Evolutionary conservation across 2,888 invertebrate genomes (phyloP), one percentile per base, ranked within the genome.

Genomic region (Eudasyphora cyanicolor): DNA sequence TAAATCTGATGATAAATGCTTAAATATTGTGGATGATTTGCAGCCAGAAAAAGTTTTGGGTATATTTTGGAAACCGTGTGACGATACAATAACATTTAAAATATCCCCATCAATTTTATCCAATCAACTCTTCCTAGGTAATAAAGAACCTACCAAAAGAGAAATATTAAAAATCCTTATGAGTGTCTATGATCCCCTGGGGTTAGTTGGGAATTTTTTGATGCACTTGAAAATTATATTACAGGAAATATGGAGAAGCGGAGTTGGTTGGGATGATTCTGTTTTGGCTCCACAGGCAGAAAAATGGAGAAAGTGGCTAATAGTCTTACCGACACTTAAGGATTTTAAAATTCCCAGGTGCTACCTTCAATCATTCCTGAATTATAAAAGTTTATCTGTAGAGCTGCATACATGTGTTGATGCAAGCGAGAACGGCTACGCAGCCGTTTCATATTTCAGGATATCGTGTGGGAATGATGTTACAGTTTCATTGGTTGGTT

Each of bases 131-230:
- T 71, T 71, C 51, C 27, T 54, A 51, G 67, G 24, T 21, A 38
- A 71, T 35, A 73, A 38, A 62, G 21, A 35, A 73, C 71, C 70
- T 4, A 79, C 82, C 17, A 82, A 78, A 62, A 73, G 78, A 42
- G 70, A 82, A 38, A 74, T 82, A 70, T 54, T 82, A 35, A 70
- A 64, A 2, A 70, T 82, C 12, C 19, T 79, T 7, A 82, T 79
- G 76, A 76, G 71, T 21, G 29, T 78, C 5, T 82, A 79, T 45
- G 76, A 82, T 17, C 82, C 79, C 12, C 27, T 82, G 12, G 79
- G 69, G 3, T 60, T 73, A 10, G 57, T 82, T 32, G 79, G 79
- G 17, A 70, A 82, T 45, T 79, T 82, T 51, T 38, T 49, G 19
- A 82, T 79, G 73, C 71, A 57, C 45, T 19, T 60, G 14, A 79